phyloP scores from a whole-genome alignment of 1,140 invertebrate genomes.

The Cotesia chilonis region DNA sequence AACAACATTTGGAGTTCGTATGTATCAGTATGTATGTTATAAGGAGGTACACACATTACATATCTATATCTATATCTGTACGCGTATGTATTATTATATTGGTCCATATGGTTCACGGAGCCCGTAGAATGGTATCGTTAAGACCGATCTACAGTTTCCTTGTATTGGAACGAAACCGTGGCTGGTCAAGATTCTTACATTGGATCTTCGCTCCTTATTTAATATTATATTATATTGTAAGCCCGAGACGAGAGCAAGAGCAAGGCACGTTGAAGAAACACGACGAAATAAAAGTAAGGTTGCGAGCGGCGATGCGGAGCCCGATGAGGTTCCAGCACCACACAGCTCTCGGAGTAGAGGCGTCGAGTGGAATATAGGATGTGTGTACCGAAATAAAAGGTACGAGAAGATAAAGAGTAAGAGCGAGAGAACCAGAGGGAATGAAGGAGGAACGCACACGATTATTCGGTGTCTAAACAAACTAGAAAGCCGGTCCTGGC shows the following conservation, averaged over 20 bases:
- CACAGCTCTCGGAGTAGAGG: not conserved
- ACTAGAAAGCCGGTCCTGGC: conserved; percentile 55
- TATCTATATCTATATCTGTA: no score
- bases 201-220: no score
- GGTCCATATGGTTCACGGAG: conserved; percentile 27
- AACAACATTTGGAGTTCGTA: not conserved
- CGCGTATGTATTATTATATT: not conserved
- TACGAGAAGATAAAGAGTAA: conserved; percentile 40
- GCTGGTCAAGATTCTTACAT: conserved; percentile 30
- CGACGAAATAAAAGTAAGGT: conserved; percentile 2
- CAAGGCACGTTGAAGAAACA: conserved; percentile 4
- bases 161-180: conserved; percentile 6
- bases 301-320: no score
- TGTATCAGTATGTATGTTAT: not conserved
- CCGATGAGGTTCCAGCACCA: no score
- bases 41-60: no score
- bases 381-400: conserved; percentile 11
- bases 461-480: conserved; percentile 67
- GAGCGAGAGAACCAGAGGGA: conserved; percentile 45
- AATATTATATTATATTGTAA: no score
- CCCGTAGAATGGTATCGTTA: conserved; percentile 20
- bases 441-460: conserved; percentile 38
- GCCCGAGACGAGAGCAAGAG: not conserved
- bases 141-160: conserved; percentile 32
- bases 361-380: not conserved